These are phyloP conservation scores for Willisornis vidua DNA, from an alignment of 2,113 vertebrate genomes.

Conservation along the genomic window DNA sequence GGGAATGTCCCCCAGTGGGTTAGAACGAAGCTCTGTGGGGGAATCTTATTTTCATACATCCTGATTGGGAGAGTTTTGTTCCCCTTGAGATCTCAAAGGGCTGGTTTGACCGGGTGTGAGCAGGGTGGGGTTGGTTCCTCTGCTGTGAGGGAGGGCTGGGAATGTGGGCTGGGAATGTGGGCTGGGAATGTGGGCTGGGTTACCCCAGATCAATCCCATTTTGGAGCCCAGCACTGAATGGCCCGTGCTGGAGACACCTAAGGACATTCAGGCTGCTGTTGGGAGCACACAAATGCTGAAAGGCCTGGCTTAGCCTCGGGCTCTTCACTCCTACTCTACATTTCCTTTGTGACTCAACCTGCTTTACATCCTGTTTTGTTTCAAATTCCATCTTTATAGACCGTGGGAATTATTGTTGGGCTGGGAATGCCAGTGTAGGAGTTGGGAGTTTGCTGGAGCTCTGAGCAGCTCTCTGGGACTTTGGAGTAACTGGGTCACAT, in stretches of 20 bases:
- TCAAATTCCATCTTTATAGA: not conserved
- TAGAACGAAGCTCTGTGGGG: not conserved
- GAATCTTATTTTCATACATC: not conserved
- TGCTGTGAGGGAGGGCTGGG: not conserved
- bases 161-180: not conserved
- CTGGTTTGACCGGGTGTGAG: not conserved
- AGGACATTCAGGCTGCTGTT: not conserved
- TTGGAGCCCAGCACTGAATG: not conserved
- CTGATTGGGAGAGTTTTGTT: not conserved
- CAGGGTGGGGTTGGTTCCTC: not conserved
- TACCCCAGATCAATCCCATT: not conserved
- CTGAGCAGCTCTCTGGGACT: not conserved
- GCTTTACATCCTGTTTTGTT: slow-evolving; percentile 12
- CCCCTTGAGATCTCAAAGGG: not conserved
- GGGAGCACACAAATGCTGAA: not conserved
- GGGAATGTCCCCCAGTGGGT: not conserved
- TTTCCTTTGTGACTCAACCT: slow-evolving; percentile 50
- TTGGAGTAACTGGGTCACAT: not conserved
- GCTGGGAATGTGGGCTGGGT: not conserved
- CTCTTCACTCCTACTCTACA: not conserved
- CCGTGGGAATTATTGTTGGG: not conserved
- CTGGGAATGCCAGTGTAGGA: not conserved
- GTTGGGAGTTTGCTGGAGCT: not conserved
- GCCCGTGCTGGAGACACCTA: not conserved
- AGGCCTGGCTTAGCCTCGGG: not conserved